These are phyloP conservation scores for Noturus placidus DNA, from an alignment of 2,113 vertebrate species.

Conservation along the genomic window DNA sequence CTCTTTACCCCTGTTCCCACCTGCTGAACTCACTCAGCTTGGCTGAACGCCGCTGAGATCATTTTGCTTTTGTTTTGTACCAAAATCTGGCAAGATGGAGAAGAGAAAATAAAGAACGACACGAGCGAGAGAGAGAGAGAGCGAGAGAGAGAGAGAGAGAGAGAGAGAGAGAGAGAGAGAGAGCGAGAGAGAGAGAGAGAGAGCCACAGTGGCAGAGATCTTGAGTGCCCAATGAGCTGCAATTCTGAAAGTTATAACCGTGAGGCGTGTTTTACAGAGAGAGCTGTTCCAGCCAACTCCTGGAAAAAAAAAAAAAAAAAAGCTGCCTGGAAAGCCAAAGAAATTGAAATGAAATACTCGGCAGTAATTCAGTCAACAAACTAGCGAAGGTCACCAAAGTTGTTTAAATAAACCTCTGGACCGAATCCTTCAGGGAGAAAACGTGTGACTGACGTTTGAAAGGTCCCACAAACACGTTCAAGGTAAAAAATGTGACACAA, in stretches of 20 bases:
- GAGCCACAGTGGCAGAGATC: background rate
- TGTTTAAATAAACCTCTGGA: background rate
- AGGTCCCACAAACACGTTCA: background rate
- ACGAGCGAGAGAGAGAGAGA: too few species aligned
- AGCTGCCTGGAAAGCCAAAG: background rate
- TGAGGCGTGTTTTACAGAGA: background rate
- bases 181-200: background rate
- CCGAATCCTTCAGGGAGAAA: background rate
- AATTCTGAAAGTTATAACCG: background rate
- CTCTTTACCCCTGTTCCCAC: background rate
- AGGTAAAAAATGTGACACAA: background rate
- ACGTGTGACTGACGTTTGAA: background rate
- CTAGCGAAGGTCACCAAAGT: background rate
- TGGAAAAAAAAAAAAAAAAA: background rate
- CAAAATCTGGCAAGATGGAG: background rate
- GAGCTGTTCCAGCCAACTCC: slow-evolving; percentile 23
- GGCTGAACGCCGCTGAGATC: background rate
- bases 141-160: background rate
- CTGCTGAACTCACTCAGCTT: background rate
- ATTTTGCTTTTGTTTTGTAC: background rate
- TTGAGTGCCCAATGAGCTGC: background rate
- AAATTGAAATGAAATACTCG: background rate
- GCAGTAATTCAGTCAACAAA: background rate
- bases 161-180: background rate
- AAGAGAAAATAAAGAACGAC: background rate